Evolutionary conservation across 2,797 vertebrate genomes (phyloP).

Genomic region (Cynodonichthys magdalenae): DNA sequence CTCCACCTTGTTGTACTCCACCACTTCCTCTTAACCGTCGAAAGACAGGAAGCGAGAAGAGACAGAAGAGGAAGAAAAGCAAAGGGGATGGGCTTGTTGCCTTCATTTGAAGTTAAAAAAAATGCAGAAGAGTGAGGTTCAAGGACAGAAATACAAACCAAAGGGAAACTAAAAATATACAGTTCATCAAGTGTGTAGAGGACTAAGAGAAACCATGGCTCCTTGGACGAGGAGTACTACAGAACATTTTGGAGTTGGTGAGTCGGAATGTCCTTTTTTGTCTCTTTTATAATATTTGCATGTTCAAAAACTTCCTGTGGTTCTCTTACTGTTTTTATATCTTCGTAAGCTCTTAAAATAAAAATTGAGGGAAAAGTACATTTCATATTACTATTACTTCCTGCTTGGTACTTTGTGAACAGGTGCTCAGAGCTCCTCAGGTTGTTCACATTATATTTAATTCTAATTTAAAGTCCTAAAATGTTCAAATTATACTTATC

Average conservation of each 20-base stretch:
- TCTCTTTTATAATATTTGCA: slow-evolving; percentile 2
- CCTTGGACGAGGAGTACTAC: slow-evolving; percentile 73
- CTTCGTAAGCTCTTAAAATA: background rate
- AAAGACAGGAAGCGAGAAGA: slow-evolving; percentile 71
- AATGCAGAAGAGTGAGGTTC: slow-evolving; percentile 67
- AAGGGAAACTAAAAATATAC: slow-evolving; percentile 14
- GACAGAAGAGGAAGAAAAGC: slow-evolving; percentile 78
- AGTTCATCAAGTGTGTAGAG: slow-evolving; percentile 9
- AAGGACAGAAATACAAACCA: slow-evolving; percentile 18
- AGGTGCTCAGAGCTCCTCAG: slow-evolving; percentile 49
- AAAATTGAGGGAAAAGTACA: background rate
- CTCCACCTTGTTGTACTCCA: slow-evolving; percentile 62
- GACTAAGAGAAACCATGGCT: slow-evolving; percentile 63
- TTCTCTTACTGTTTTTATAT: slow-evolving; percentile 6
- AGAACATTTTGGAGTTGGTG: slow-evolving; percentile 80
- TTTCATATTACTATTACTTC: slow-evolving; percentile 48
- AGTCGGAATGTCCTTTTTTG: slow-evolving; percentile 35
- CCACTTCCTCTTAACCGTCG: slow-evolving; percentile 68
- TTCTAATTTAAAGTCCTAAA: background rate
- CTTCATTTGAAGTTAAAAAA: slow-evolving; percentile 60
- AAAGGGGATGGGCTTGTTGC: slow-evolving; percentile 61
- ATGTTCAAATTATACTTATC: slow-evolving; percentile 5
- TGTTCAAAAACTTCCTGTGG: background rate
- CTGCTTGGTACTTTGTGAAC: slow-evolving; percentile 72
- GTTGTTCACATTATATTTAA: slow-evolving; percentile 4